Evolutionary conservation across 2,888 invertebrate genomes (phyloP).

Genomic region (Melanchra persicariae): DNA sequence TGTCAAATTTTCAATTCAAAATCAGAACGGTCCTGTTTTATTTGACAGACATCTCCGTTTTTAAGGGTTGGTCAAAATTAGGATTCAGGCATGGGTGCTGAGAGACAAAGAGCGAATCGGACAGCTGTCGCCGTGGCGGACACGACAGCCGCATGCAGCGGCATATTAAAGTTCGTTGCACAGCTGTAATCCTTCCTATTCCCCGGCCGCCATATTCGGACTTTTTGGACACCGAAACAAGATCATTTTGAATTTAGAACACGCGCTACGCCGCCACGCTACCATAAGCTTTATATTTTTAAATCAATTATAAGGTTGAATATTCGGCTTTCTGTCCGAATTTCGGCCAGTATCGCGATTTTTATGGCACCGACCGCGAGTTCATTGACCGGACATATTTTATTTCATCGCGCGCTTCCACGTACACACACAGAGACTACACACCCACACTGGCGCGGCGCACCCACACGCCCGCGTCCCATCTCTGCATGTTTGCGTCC

Average conservation of each 20-base stretch:
- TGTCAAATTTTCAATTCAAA: constrained; percentile 56
- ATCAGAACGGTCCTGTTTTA: constrained; percentile 44
- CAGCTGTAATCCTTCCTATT: constrained; percentile 78
- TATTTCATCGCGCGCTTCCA: constrained; percentile 91
- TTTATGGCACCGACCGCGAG: constrained; percentile 90
- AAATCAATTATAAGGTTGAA: constrained; percentile 64
- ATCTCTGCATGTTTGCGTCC: constrained; percentile 86
- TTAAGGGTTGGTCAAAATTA: constrained; percentile 63
- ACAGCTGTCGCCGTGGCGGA: constrained; percentile 78
- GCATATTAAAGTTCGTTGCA: constrained; percentile 82
- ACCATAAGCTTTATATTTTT: constrained; percentile 51
- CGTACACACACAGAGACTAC: constrained; percentile 86
- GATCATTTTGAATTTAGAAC: constrained; percentile 59
- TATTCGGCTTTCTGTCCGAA: constrained; percentile 83
- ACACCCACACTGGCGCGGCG: constrained; percentile 80
- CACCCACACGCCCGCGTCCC: constrained; percentile 79
- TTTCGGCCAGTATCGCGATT: constrained; percentile 90
- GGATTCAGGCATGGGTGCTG: constrained; percentile 63
- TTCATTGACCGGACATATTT: constrained; percentile 91
- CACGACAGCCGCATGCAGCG: constrained; percentile 76
- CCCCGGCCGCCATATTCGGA: constrained; percentile 69
- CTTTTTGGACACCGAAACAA: constrained; percentile 65
- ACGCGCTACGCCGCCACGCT: constrained; percentile 29
- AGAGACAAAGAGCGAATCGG: constrained; percentile 71
- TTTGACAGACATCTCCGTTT: constrained; percentile 54